phyloP scores from a whole-genome alignment of 1,140 invertebrate genomes.

The Procambarus virginalis region DNA sequence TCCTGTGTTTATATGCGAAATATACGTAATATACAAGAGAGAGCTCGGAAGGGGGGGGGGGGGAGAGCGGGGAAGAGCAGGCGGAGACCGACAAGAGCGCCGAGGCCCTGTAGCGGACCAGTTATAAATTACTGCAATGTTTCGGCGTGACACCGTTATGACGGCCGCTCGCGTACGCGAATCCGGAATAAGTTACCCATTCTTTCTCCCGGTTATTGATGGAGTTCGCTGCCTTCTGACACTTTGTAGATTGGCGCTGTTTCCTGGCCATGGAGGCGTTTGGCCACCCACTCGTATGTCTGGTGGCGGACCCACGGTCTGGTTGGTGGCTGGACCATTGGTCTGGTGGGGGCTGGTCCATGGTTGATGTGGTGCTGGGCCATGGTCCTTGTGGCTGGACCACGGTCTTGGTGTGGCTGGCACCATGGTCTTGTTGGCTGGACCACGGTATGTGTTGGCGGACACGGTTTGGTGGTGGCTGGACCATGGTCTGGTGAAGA shows the following conservation, averaged over 20 bases:
- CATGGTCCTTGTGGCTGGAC: neutral
- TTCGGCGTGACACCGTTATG: conserved; percentile 64
- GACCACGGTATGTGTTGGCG: neutral
- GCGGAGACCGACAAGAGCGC: conserved; percentile 24
- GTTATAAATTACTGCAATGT: conserved; percentile 68
- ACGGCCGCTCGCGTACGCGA: conserved; percentile 63
- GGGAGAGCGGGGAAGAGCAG: neutral
- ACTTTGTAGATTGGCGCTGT: conserved; percentile 67
- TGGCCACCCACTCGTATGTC: neutral
- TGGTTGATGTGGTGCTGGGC: neutral
- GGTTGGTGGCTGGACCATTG: no score
- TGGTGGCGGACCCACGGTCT: no score
- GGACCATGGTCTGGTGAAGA: no score
- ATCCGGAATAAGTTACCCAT: conserved; percentile 66
- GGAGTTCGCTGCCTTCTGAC: conserved; percentile 67
- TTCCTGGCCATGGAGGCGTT: conserved; percentile 26
- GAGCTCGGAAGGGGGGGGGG: neutral
- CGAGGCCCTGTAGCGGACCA: conserved; percentile 49
- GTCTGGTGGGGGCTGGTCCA: neutral
- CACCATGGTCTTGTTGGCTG: neutral
- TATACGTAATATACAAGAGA: no score
- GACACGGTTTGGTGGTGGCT: neutral
- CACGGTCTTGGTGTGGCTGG: neutral
- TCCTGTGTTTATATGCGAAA: no score
- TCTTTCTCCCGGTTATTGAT: conserved; percentile 67